Percentiles rank a stretch among this genome's conserved stretches.
Conservation (phyloP, 2,888 invertebrate species). For the Pseudoips prasinana region DNA sequence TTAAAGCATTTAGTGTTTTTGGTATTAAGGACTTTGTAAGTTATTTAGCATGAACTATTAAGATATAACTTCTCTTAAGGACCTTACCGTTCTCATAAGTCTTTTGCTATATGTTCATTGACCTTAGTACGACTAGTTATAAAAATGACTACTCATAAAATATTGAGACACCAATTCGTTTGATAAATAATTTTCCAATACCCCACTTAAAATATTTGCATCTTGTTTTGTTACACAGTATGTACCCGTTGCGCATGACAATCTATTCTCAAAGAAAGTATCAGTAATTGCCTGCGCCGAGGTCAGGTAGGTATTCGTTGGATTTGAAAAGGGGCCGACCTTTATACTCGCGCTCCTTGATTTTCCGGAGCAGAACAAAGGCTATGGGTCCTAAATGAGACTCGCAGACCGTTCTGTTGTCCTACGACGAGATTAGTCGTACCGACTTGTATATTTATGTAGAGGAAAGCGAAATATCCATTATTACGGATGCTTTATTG, state of each 20-base stretch:
- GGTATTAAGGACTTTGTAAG: no score
- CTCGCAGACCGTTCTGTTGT: constrained; percentile 47
- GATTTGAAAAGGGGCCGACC: constrained; percentile 54
- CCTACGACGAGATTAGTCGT: constrained; percentile 21
- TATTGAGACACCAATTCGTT: no score
- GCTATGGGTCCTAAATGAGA: constrained; percentile 47
- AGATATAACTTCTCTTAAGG: no score
- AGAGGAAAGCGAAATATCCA: constrained; percentile 18
- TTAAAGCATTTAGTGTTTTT: no score
- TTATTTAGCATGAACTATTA: no score
- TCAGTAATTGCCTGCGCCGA: constrained; percentile 56
- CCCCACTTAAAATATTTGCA: no score
- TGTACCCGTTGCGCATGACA: constrained; percentile 41
- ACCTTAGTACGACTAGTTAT: no score
- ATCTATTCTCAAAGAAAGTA: constrained; percentile 54
- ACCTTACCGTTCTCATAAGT: no score
- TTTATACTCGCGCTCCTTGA: constrained; percentile 53
- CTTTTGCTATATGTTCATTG: no score
- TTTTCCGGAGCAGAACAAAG: constrained; percentile 64
- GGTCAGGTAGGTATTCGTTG: constrained; percentile 54
- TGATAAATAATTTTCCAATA: no score
- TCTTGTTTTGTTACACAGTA: no score
- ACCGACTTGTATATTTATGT: constrained; percentile 17
- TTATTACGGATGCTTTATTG: constrained; percentile 23
- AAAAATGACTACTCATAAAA: no score